These are phyloP conservation scores for Zaprionus lineosus DNA, from an alignment of 2,888 invertebrate genomes.

Conservation along the genomic window DNA sequence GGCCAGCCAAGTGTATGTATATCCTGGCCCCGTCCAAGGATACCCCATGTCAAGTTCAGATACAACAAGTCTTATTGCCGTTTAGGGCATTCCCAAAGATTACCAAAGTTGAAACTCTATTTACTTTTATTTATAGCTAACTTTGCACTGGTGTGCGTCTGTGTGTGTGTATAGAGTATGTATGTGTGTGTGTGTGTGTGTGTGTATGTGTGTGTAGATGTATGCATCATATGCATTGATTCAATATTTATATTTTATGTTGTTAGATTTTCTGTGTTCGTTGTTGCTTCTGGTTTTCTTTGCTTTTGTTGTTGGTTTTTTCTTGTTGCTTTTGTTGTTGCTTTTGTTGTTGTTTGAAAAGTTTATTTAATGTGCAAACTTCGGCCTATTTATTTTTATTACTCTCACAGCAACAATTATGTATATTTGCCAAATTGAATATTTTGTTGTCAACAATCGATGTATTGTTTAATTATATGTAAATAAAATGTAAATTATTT, in stretches of 20 bases:
- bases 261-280: background rate
- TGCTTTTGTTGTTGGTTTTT: slow-evolving; percentile 3
- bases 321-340: background rate
- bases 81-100: background rate
- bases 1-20: background rate
- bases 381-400: slow-evolving; percentile 40
- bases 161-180: background rate
- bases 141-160: background rate
- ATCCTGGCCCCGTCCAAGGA: background rate
- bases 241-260: slow-evolving; percentile 44
- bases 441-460: slow-evolving; percentile 6
- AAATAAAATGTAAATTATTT: slow-evolving; percentile 52
- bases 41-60: background rate
- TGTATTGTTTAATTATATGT: slow-evolving; percentile 46
- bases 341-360: slow-evolving; percentile 2
- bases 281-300: background rate
- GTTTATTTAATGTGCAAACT: slow-evolving; percentile 21
- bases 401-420: slow-evolving; percentile 36
- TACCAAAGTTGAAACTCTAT: slow-evolving; percentile 5
- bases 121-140: slow-evolving; percentile 7
- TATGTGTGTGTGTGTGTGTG: slow-evolving; percentile 2
- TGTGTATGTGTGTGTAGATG: slow-evolving; percentile 1
- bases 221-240: slow-evolving; percentile 18
- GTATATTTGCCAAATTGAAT: slow-evolving; percentile 38
- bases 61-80: background rate